Evolutionary conservation across 2,888 invertebrate species (phyloP), one percentile per base, ranked within the genome.

Genomic region (Elgonia sp.): DNA sequence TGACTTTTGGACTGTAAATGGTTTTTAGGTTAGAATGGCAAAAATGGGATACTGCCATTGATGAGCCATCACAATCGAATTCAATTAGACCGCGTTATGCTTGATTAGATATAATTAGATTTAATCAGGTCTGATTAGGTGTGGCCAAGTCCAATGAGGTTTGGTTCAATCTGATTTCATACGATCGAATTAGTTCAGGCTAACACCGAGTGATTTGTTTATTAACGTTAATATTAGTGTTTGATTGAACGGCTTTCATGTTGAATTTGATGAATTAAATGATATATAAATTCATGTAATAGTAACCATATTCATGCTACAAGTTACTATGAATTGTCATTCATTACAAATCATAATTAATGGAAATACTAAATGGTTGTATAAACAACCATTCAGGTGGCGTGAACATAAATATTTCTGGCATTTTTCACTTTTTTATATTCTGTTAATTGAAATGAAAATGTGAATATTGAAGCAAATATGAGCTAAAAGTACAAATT

Each of bases 71-170:
- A 53, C 63, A 46, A 69, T 63, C 62, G 39, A 67, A 76, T 77
- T 62, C 82, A 86, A 73, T 50, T 77, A 76, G 65, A 29, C 18
- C 12, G 14, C n/a, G 42, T 53, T 46, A 20, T 42, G 14, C 53
- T 82, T 69, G 75, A 70, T 75, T 72, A 81, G 77, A 60, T 67
- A 65, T 79, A 84, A 75, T 73, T 73, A 81, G 88, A 80, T 76
- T 80, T 87, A 75, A 76, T 76, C 77, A 75, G 80, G 67, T 80
- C 73, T 85, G 79, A 85, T 79, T 84, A 77, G 84, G 63, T 79
- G 73, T 60, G 46, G 55, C 65, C 70, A 80, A 85, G 85, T 85
- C 65, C 75, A 85, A 80, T 75, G 75, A 85, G 46, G 75, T 67
- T 85, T 69, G 75, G 69, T 75, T 73, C 75, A 85, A 85, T 85